Conservation (phyloP, 2,888 invertebrate genomes). For the Poecilus cupreus region DNA sequence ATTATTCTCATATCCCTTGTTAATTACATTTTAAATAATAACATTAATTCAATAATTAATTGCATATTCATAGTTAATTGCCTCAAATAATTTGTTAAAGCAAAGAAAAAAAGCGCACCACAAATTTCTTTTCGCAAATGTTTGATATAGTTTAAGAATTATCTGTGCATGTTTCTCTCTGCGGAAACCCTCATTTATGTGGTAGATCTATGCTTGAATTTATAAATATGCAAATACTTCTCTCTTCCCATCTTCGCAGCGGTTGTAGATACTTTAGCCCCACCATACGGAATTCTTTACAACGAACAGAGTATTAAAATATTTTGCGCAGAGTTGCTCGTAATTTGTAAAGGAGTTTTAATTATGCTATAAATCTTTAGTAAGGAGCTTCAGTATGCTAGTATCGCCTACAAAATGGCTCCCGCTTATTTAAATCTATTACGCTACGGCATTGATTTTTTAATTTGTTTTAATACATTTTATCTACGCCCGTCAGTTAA, state of each 20-base stretch:
- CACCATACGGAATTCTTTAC: slow-evolving; percentile 38
- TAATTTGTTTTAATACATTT: too few relatives aligned
- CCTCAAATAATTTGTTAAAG: too few relatives aligned
- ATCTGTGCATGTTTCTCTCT: not conserved
- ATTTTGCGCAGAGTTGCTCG: slow-evolving; percentile 36
- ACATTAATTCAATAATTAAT: too few relatives aligned
- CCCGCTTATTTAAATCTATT: slow-evolving; percentile 39
- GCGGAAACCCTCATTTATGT: slow-evolving; percentile 22
- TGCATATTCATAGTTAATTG: too few relatives aligned
- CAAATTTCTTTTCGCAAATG: too few relatives aligned
- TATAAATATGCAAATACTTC: slow-evolving; percentile 52
- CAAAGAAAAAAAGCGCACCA: too few relatives aligned
- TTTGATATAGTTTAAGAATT: too few relatives aligned
- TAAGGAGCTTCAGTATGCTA: not conserved
- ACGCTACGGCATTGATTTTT: too few relatives aligned
- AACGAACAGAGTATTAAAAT: slow-evolving; percentile 43
- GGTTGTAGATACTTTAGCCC: not conserved
- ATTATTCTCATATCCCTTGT: too few relatives aligned
- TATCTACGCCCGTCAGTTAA: too few relatives aligned
- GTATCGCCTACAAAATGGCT: not conserved
- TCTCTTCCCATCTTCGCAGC: not conserved
- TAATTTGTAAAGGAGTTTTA: slow-evolving; percentile 53
- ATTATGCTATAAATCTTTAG: slow-evolving; percentile 45
- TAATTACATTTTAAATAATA: too few relatives aligned
- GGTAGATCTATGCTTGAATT: slow-evolving; percentile 40